phyloP scores from a whole-genome alignment of 2,888 invertebrate species.

The Limnephilus lunatus region DNA sequence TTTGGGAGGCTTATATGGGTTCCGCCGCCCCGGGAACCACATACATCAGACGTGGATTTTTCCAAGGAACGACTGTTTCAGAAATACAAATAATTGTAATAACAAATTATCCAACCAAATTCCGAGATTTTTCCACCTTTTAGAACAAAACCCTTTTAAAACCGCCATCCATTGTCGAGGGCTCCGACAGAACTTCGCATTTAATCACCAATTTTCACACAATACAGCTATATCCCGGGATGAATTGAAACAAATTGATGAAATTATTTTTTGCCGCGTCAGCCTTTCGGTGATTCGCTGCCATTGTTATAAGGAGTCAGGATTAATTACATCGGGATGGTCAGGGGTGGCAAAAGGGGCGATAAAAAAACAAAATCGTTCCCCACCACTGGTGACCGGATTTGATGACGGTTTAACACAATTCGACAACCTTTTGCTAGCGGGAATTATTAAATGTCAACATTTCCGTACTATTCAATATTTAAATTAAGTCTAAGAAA shows the following conservation, averaged over 20 bases:
- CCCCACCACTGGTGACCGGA: neutral
- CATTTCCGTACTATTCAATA: neutral
- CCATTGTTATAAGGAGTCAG: slow-evolving; percentile 56
- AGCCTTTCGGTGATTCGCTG: slow-evolving; percentile 54
- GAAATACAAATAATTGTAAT: no score
- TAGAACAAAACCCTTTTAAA: slow-evolving; percentile 59
- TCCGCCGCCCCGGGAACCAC: no score
- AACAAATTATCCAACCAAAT: neutral
- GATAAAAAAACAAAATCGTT: neutral
- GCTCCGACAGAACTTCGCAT: slow-evolving; percentile 60
- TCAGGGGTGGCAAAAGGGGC: slow-evolving; percentile 14
- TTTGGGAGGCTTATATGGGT: no score
- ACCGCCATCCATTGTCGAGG: slow-evolving; percentile 50
- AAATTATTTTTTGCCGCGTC: slow-evolving; percentile 60
- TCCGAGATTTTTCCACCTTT: slow-evolving; percentile 28
- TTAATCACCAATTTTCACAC: slow-evolving; percentile 64
- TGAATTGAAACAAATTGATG: slow-evolving; percentile 65
- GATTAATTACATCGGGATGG: slow-evolving; percentile 58
- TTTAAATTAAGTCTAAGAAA: neutral
- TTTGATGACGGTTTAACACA: neutral
- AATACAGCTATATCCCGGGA: slow-evolving; percentile 60
- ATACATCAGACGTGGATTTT: no score
- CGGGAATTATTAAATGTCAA: neutral
- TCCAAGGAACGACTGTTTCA: no score
- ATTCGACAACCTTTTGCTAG: neutral